Conservation (phyloP, 2,888 invertebrate species). For the Seladonia tumulorum region DNA sequence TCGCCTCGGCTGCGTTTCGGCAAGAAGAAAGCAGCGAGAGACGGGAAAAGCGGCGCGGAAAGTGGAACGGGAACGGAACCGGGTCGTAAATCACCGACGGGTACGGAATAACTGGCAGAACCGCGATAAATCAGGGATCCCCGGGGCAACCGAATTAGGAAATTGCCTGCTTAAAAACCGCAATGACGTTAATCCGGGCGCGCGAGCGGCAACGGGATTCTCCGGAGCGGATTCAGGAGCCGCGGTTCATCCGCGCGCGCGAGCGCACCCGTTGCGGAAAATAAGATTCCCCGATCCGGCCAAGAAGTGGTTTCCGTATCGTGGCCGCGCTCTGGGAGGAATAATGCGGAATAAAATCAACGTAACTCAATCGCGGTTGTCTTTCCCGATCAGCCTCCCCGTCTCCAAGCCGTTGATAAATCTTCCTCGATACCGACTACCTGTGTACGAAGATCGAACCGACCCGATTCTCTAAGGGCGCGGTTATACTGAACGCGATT, state of each 20-base stretch:
- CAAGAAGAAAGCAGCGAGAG: slow-evolving; percentile 56
- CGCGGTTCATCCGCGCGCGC: slow-evolving; percentile 16
- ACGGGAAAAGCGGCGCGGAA: slow-evolving; percentile 23
- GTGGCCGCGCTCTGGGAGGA: slow-evolving; percentile 69
- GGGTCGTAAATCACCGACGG: slow-evolving; percentile 69
- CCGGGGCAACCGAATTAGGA: slow-evolving; percentile 80
- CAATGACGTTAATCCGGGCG: slow-evolving; percentile 82
- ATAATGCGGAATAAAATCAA: slow-evolving; percentile 83
- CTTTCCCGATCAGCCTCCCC: slow-evolving; percentile 80
- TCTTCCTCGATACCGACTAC: slow-evolving; percentile 70
- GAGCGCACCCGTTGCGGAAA: slow-evolving; percentile 47
- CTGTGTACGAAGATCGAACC: slow-evolving; percentile 57
- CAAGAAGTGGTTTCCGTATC: slow-evolving; percentile 52
- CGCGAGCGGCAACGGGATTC: slow-evolving; percentile 30
- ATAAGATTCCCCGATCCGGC: slow-evolving; percentile 66
- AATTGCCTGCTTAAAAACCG: slow-evolving; percentile 84
- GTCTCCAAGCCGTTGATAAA: slow-evolving; percentile 75
- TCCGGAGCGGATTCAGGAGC: slow-evolving; percentile 52
- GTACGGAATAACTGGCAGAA: slow-evolving; percentile 70
- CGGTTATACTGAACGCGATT: too few relatives aligned
- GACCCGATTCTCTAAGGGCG: slow-evolving; percentile 53
- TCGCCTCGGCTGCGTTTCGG: background rate
- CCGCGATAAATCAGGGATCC: slow-evolving; percentile 77
- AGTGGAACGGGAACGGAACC: slow-evolving; percentile 62
- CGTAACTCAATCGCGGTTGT: slow-evolving; percentile 83